These are phyloP conservation scores for Drosophila pachea DNA, from an alignment of 1,140 invertebrate species.

Conservation along the genomic window DNA sequence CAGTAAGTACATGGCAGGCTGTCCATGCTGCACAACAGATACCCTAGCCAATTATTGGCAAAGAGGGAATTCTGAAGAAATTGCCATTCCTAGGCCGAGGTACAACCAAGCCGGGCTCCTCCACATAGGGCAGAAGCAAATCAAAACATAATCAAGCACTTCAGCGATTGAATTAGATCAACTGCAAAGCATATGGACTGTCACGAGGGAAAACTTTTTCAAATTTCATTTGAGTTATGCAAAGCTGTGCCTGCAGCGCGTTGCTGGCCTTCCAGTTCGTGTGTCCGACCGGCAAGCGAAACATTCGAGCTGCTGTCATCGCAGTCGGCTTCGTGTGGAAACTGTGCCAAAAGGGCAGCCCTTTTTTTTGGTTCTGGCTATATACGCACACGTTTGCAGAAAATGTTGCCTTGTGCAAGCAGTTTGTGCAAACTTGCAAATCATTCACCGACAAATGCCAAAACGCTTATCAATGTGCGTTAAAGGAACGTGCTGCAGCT, in stretches of 20 bases:
- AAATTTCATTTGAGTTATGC: conserved; percentile 10
- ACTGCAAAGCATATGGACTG: neutral
- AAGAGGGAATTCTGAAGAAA: too few relatives aligned
- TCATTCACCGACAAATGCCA: conserved; percentile 68
- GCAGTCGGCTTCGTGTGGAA: conserved; percentile 1
- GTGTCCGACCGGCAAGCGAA: neutral
- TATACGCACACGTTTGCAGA: conserved; percentile 60
- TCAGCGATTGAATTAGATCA: conserved; percentile 14
- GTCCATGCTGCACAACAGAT: neutral
- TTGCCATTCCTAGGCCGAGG: neutral
- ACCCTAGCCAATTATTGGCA: neutral
- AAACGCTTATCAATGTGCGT: conserved; percentile 75
- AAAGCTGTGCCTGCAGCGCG: conserved; percentile 22
- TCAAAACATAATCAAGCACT: conserved; percentile 14
- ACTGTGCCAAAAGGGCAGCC: conserved; percentile 42
- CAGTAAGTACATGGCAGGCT: conserved; percentile 75
- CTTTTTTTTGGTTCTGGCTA: conserved; percentile 20
- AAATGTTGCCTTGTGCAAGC: conserved; percentile 46
- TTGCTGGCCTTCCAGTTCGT: neutral
- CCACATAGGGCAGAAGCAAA: conserved; percentile 7
- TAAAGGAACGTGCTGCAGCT: conserved; percentile 67
- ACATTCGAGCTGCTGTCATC: too few relatives aligned
- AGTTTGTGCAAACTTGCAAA: conserved; percentile 75
- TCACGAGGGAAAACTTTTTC: too few relatives aligned
- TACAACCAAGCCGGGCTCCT: neutral